A percentile compares a stretch with the other conserved stretches of the same genome.
Conservation (phyloP, 2,113 vertebrate genomes). For the Oryctolagus cuniculus region DNA sequence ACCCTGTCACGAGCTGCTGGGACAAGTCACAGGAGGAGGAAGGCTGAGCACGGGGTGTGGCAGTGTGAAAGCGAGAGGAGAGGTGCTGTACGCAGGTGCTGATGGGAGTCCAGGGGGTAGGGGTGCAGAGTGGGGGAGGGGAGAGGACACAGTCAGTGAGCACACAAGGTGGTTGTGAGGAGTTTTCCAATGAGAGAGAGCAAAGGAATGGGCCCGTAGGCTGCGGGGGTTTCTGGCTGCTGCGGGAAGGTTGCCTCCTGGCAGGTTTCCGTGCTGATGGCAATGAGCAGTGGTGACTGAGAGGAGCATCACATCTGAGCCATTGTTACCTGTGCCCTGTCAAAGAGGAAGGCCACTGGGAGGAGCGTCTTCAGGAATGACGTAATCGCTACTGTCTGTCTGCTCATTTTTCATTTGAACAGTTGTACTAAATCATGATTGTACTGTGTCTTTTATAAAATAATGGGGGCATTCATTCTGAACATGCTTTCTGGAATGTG, state of each 20-base stretch:
- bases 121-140: not conserved
- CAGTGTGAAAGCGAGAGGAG: not conserved
- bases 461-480: not conserved
- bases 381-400: constrained; percentile 1
- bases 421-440: not conserved
- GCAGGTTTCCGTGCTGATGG: not conserved
- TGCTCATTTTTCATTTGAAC: not conserved
- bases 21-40: not conserved
- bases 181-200: constrained; percentile 18
- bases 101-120: not conserved
- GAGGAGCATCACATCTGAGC: not conserved
- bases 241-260: not conserved
- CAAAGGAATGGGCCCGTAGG: not conserved
- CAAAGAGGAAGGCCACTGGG: not conserved
- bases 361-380: constrained; percentile 1
- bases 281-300: not conserved
- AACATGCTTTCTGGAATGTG: not conserved
- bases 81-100: not conserved
- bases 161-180: constrained; percentile 5
- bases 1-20: not conserved
- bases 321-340: not conserved
- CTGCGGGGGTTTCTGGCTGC: not conserved
- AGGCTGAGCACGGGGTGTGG: not conserved
- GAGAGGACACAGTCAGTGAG: not conserved
- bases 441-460: not conserved